phyloP scores from a whole-genome alignment of 2,888 invertebrate genomes.

The Caenorhabditis auriculariae region DNA sequence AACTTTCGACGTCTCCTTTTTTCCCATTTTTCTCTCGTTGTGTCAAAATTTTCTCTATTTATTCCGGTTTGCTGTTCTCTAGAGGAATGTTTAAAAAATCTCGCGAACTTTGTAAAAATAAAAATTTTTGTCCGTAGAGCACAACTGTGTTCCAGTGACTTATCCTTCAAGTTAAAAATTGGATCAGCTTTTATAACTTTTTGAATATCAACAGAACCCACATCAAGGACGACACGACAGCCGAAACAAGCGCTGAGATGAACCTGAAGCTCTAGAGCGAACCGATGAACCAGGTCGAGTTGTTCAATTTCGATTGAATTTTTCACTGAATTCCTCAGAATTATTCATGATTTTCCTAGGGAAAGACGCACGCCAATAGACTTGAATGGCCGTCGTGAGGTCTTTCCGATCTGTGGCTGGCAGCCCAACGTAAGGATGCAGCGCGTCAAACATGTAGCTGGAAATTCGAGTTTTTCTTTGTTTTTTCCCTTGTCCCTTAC shows the following conservation, averaged over 20 bases:
- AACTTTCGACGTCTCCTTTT: no score
- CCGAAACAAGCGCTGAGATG: constrained; percentile 25
- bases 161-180: no score
- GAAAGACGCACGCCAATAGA: constrained; percentile 9
- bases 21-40: no score
- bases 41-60: no score
- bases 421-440: constrained; percentile 30
- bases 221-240: constrained; percentile 20
- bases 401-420: constrained; percentile 14
- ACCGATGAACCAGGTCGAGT: constrained; percentile 26
- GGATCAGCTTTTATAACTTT: no score
- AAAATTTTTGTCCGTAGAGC: no score
- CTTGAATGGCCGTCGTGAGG: constrained; percentile 14
- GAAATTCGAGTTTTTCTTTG: background rate
- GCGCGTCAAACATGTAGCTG: constrained; percentile 17
- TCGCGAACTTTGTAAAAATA: no score
- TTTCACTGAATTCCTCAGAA: constrained; percentile 13
- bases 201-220: constrained; percentile 1
- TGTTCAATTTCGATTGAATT: constrained; percentile 21
- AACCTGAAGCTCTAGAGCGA: constrained; percentile 27
- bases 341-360: no score
- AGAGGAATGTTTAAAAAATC: no score
- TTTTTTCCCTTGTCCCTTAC: constrained; percentile 7
- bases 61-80: no score
- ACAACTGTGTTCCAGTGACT: no score